Percentiles rank a stretch among this genome's conserved stretches.
phyloP scores from a whole-genome alignment of 2,113 vertebrate species.

The Hippocampus mohnikei region DNA sequence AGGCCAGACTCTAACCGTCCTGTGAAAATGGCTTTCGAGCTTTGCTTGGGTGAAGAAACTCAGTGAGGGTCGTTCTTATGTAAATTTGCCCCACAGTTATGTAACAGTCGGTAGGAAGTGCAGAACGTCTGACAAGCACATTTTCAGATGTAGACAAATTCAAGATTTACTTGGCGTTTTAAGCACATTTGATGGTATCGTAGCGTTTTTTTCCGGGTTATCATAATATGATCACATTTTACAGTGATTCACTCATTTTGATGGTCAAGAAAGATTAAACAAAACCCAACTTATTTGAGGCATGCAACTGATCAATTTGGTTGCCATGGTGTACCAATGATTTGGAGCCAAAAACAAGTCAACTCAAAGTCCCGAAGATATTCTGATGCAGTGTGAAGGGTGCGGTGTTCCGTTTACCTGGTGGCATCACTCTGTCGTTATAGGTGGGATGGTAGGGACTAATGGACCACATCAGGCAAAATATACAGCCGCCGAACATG shows the following conservation, averaged over 20 bases:
- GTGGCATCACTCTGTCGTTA: conserved; percentile 87
- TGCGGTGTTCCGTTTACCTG: conserved; percentile 74
- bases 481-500: conserved; percentile 90
- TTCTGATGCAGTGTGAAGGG: neutral
- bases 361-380: neutral
- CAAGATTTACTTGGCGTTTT: no score
- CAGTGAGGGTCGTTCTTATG: no score
- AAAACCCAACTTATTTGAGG: neutral
- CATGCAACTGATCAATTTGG: neutral
- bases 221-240: no score
- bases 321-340: neutral
- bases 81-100: no score
- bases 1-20: no score
- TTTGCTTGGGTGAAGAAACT: neutral
- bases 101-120: no score
- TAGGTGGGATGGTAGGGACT: conserved; percentile 85
- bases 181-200: no score
- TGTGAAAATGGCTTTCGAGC: neutral
- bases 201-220: no score
- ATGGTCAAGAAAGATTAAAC: neutral
- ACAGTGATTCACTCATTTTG: no score
- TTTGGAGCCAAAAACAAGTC: neutral
- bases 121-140: no score
- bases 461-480: conserved; percentile 87
- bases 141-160: no score